phyloP scores from a whole-genome alignment of 2,797 vertebrate genomes.

The Chelon auratus region DNA sequence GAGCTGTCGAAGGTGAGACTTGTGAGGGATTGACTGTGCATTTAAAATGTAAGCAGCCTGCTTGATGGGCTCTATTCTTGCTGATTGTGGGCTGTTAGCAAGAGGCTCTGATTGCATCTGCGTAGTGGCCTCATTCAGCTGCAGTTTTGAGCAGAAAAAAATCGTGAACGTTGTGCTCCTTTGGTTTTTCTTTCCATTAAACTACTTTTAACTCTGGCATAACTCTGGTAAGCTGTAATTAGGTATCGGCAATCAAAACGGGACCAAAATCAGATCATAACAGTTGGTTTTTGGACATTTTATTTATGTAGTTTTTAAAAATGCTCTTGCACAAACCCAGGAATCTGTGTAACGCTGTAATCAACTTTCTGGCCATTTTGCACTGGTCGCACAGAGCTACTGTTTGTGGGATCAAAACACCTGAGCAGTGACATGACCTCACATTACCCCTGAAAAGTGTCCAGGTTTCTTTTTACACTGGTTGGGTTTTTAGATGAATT shows the following conservation, averaged over 20 bases:
- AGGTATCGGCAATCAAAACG: conserved; percentile 26
- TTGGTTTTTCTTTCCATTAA: conserved; percentile 20
- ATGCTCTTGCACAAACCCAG: conserved; percentile 1
- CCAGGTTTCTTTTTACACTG: not conserved
- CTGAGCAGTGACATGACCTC: conserved; percentile 7
- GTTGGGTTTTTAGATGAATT: not conserved
- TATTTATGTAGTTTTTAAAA: conserved; percentile 32
- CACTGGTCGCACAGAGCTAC: conserved; percentile 6
- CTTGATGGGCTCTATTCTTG: conserved; percentile 57
- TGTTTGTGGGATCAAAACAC: conserved; percentile 29
- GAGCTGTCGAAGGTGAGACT: conserved; percentile 94
- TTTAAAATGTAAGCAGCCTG: conserved; percentile 32
- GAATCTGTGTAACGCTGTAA: conserved; percentile 32
- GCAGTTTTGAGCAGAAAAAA: conserved; percentile 37
- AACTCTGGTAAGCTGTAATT: conserved; percentile 32
- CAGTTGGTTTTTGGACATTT: conserved; percentile 18
- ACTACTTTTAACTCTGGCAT: conserved; percentile 22
- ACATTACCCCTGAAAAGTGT: conserved; percentile 14
- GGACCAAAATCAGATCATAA: conserved; percentile 10
- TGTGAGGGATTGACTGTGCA: conserved; percentile 22
- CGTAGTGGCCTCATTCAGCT: conserved; percentile 18
- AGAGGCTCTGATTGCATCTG: conserved; percentile 61
- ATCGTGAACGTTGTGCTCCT: conserved; percentile 34
- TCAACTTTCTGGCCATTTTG: conserved; percentile 34
- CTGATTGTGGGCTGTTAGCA: conserved; percentile 49